A percentile compares a stretch with the other conserved stretches of the same genome.
phyloP scores from a whole-genome alignment of 2,888 invertebrate species.

The Molorchus minor region DNA sequence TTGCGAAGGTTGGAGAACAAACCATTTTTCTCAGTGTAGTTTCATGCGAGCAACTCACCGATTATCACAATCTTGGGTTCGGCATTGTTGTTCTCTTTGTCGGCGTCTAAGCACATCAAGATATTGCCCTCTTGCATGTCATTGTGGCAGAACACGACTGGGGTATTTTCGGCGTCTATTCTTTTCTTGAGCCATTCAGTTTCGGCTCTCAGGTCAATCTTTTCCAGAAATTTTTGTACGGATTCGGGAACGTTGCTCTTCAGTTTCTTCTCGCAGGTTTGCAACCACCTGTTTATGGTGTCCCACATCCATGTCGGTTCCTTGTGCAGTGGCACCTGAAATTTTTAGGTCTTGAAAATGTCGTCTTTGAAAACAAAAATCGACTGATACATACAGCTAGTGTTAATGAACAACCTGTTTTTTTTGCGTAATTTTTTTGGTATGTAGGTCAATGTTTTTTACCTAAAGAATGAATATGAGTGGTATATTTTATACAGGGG shows the following conservation, averaged over 20 bases:
- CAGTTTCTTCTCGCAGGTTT: slow-evolving; percentile 66
- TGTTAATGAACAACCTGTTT: slow-evolving; percentile 24
- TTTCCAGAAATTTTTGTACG: slow-evolving; percentile 43
- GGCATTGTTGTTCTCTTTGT: slow-evolving; percentile 47
- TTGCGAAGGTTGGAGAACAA: no score
- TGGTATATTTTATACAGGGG: neutral
- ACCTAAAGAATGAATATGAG: slow-evolving; percentile 13
- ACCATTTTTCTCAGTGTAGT: no score
- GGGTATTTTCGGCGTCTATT: slow-evolving; percentile 70
- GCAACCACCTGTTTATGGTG: slow-evolving; percentile 82
- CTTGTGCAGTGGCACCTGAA: slow-evolving; percentile 87
- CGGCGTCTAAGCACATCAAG: slow-evolving; percentile 64
- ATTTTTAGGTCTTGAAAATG: slow-evolving; percentile 1
- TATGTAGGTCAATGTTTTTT: neutral
- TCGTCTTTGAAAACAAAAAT: neutral
- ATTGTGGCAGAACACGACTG: slow-evolving; percentile 94
- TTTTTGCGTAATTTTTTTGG: slow-evolving; percentile 11
- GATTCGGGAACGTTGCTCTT: slow-evolving; percentile 56
- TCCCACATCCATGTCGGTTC: slow-evolving; percentile 96
- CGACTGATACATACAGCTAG: neutral
- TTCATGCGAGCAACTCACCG: slow-evolving; percentile 53
- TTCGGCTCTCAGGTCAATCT: slow-evolving; percentile 71
- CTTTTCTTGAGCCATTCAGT: slow-evolving; percentile 74
- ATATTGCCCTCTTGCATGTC: slow-evolving; percentile 92
- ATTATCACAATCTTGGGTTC: slow-evolving; percentile 58